phyloP scores from a whole-genome alignment of 92 coral and sea anemone species.

The Muricea muricata region DNA sequence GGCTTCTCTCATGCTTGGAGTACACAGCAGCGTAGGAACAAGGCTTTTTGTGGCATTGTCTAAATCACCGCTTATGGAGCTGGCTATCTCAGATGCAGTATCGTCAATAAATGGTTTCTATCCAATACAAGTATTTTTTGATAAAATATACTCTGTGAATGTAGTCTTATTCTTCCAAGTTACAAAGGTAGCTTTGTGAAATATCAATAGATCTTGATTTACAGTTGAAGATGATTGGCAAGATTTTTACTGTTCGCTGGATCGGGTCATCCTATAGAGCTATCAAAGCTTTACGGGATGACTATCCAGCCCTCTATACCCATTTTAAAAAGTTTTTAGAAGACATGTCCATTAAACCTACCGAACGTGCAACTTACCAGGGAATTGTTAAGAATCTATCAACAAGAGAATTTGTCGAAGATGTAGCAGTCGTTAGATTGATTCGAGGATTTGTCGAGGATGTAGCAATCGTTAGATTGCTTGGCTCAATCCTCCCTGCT shows the following conservation, averaged over 20 bases:
- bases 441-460: not conserved
- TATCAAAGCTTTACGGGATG: not conserved
- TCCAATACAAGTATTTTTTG: not conserved
- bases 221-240: not conserved
- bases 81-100: conserved; percentile 7
- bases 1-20: not conserved
- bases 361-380: not conserved
- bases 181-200: not conserved
- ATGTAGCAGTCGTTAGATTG: not conserved
- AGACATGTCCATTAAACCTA: not conserved
- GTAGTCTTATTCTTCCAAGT: not conserved
- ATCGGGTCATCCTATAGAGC: not conserved
- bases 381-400: not conserved
- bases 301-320: not conserved
- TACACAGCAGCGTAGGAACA: not conserved
- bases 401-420: not conserved
- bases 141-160: not conserved
- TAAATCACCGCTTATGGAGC: not conserved
- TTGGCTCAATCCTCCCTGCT: not conserved
- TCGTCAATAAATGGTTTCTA: not conserved
- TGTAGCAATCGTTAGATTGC: no score
- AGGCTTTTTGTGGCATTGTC: not conserved
- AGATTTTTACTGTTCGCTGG: not conserved
- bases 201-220: not conserved
- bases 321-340: not conserved